Base-by-base conservation (phyloP, 2,888 invertebrate genomes). In the Pseudeuparius sepicola region DNA sequence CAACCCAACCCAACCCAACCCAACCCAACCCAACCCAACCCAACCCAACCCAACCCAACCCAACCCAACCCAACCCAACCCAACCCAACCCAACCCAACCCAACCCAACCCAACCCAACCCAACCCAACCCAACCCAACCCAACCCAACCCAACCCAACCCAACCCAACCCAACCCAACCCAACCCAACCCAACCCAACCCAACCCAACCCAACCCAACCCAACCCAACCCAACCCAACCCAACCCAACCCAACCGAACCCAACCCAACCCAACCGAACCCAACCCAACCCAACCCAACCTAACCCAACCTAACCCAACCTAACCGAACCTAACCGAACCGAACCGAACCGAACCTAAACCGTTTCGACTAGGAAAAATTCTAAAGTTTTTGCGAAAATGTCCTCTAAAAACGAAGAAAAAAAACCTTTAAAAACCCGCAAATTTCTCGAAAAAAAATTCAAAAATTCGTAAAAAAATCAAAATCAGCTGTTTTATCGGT, bases 1-100 rank as follows among this genome's bases (percentile, higher is more conserved):
- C 26, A 25, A 25, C 26, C 26, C 26, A 25, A 25, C 26, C 26
- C 26, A 25, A 25, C 26, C 26, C 26, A 25, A 25, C 26, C 26
- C 26, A 25, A 25, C 26, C 26, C 26, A 25, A 25, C 26, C 26
- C 26, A 25, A 25, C 26, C 26, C 26, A 25, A 25, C 26, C 26
- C 26, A 25, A 25, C 26, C 26, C 26, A 25, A 25, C 26, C 26
- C 26, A 25, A 25, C 26, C 26, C 26, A 25, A 25, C 26, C 26
- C 26, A 25, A 25, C 26, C 26, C 26, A 25, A 25, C 26, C 26
- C 26, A 25, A 25, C 26, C 26, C 26, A 25, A 25, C 26, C 26
- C 26, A 25, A 25, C 26, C 26, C 26, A 25, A 25, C 26, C 26
- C 26, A 25, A 25, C 26, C 26, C 26, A 25, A 5, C 26, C 26